These are phyloP conservation scores for Notothenia coriiceps DNA, from an alignment of 2,113 vertebrate species.

Conservation along the genomic window DNA sequence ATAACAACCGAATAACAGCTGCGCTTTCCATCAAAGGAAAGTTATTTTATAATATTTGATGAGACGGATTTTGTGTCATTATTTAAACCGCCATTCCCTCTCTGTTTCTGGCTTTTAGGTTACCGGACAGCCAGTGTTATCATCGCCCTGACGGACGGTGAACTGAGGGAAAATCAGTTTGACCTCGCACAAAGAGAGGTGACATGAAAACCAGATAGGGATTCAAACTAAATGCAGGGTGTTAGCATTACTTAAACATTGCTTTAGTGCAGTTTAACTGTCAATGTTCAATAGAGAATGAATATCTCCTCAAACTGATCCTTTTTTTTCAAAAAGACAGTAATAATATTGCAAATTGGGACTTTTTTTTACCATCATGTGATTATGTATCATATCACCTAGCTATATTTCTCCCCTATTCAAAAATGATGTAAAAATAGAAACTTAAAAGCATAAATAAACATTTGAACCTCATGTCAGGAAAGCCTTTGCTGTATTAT, in stretches of 20 bases:
- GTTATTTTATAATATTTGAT: neutral
- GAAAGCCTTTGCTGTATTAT: neutral
- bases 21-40: neutral
- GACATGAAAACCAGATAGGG: neutral
- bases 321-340: neutral
- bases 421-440: neutral
- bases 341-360: neutral
- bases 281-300: too few species aligned
- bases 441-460: neutral
- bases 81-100: neutral
- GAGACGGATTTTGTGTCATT: neutral
- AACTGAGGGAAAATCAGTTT: constrained; percentile 94
- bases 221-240: neutral
- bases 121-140: constrained; percentile 97
- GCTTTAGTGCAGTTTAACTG: neutral
- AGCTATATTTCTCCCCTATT: neutral
- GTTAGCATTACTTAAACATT: neutral
- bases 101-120: constrained; percentile 77
- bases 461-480: neutral
- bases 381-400: neutral
- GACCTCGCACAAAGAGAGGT: constrained; percentile 93
- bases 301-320: neutral
- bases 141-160: constrained; percentile 96
- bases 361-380: neutral
- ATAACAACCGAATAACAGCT: constrained; percentile 24